Percentiles rank a stretch among this genome's conserved stretches.
Conservation (phyloP, 35 echinoderm and acorn worm species). For the Holothuria glaberrima region DNA sequence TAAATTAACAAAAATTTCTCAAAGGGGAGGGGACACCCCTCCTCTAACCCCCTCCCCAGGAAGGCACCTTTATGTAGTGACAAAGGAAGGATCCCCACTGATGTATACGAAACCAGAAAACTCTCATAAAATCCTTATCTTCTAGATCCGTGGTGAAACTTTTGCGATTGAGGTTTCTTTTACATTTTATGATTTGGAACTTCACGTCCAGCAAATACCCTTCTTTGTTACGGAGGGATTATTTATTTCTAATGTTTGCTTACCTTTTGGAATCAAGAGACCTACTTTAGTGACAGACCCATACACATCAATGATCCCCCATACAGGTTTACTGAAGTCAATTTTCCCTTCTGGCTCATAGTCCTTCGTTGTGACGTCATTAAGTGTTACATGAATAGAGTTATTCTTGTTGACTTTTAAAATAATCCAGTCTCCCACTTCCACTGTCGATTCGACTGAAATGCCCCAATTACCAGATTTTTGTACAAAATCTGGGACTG, state of each 20-base stretch:
- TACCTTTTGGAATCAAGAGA: slow-evolving; percentile 22
- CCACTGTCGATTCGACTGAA: background rate
- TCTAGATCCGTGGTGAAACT: too few relatives aligned
- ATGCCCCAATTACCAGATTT: slow-evolving; percentile 34
- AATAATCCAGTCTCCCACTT: slow-evolving; percentile 11
- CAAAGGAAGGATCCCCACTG: too few relatives aligned
- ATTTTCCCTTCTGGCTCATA: background rate
- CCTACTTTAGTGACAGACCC: slow-evolving; percentile 52
- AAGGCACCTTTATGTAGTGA: too few relatives aligned
- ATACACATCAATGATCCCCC: slow-evolving; percentile 52
- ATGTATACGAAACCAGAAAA: too few relatives aligned
- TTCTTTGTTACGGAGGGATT: too few relatives aligned
- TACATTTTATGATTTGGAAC: too few relatives aligned
- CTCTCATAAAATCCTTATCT: too few relatives aligned
- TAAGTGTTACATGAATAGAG: background rate
- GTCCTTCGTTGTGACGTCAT: background rate
- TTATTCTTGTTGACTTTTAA: background rate
- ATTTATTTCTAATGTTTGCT: background rate
- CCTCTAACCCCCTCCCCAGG: too few relatives aligned
- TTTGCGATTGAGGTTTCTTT: too few relatives aligned
- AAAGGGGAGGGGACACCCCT: too few relatives aligned
- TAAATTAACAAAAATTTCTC: too few relatives aligned
- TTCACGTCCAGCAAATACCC: too few relatives aligned
- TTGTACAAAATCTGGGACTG: slow-evolving; percentile 37
- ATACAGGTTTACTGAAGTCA: slow-evolving; percentile 32